phyloP scores from a whole-genome alignment of 2,797 vertebrate species.

The Pyrrhura leucotis region DNA sequence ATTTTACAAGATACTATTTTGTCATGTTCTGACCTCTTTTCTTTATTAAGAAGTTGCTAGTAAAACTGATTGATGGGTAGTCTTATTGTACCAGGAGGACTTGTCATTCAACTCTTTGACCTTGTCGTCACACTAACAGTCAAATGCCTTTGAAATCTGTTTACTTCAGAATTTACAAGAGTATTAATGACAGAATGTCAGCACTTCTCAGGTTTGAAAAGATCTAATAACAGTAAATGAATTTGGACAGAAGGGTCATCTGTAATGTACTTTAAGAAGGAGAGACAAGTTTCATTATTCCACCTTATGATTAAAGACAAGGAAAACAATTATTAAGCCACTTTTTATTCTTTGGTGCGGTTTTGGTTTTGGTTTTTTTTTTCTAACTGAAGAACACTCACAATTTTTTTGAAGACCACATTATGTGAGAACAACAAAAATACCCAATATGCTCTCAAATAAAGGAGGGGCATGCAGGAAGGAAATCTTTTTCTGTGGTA shows the following conservation, averaged over 20 bases:
- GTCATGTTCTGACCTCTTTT: background rate
- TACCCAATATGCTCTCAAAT: background rate
- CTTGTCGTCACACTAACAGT: conserved; percentile 30
- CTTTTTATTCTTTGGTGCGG: background rate
- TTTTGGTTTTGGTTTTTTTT: rapidly evolving
- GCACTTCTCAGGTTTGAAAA: conserved; percentile 21
- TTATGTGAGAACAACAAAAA: background rate
- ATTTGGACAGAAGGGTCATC: conserved; percentile 9
- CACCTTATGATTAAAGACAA: background rate
- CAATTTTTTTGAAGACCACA: background rate
- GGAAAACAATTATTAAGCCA: background rate
- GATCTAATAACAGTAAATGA: conserved; percentile 46
- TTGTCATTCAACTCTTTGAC: conserved; percentile 47
- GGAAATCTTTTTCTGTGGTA: background rate
- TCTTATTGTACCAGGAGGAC: background rate
- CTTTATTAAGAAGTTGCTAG: conserved; percentile 29
- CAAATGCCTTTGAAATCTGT: conserved; percentile 52
- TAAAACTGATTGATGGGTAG: conserved; percentile 60
- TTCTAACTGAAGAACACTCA: background rate
- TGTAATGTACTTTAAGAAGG: background rate
- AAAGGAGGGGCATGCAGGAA: background rate
- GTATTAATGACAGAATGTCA: conserved; percentile 55
- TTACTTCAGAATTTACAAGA: conserved; percentile 61
- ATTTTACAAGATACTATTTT: conserved; percentile 1
- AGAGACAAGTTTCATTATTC: background rate